Base-by-base conservation (phyloP, 2,888 invertebrate species). In the Tipula unca region DNA sequence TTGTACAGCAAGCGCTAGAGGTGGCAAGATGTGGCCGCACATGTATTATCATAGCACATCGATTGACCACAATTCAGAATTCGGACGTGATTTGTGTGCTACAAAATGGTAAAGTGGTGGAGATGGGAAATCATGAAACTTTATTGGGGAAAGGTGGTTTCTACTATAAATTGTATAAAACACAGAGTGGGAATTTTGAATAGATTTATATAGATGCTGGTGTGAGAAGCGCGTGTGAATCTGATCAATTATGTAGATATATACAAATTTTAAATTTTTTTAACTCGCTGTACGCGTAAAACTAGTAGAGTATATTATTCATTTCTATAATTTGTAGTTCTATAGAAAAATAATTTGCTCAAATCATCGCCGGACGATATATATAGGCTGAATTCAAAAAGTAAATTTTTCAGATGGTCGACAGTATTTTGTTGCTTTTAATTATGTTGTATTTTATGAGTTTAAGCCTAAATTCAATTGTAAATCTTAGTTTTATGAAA, bases 1-100 rank as follows among this genome's bases (percentile, higher is more conserved):
- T 96, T 86, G 97, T 97, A 0, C 97, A 97, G 92, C 95, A 95
- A 89, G 97, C 97, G 0, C 89, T 97, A 86, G 97, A 97, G 90
- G 92, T 93, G 87, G 97, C 97, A 0, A 94, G 95, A 89, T 93
- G 94, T 87, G 95, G 95, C 3, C 93, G 97, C 82, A 97, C 97
- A 0, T 96, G 96, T 88, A 94, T 97, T 87, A 95, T 96, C 39
- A 96, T 97, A 88, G 97, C 97, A 1, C 97, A 97, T 91, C 93
- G 97, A 10, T 92, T 97, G 85, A 94, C 96, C 1, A 97, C 97
- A 20, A 94, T 97, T 87, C 94, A 95, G 90, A 95, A 95, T 90
- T 96, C 96, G 0, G 95, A 98, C 90, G 91, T 95, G 87, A 98
- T 98, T 88, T 95, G 95, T 88, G 97, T 98, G 10, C 91, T 98